phyloP scores from a whole-genome alignment of 2,888 invertebrate species.

The Dicycla oo region DNA sequence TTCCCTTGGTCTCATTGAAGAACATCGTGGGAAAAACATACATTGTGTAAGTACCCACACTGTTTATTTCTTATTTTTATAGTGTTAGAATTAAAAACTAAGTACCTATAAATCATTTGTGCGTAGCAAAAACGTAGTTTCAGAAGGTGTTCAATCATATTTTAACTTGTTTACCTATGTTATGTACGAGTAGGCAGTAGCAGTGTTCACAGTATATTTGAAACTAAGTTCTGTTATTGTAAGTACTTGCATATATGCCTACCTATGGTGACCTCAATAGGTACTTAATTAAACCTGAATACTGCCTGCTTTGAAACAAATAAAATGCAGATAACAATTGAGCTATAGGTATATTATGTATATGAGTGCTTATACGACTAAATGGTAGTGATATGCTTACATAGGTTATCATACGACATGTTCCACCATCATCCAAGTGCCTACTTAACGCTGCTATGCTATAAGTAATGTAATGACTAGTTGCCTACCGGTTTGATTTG shows the following conservation, averaged over 20 bases:
- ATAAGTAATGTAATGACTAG: slow-evolving; percentile 74
- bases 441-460: slow-evolving; percentile 62
- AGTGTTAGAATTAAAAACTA: slow-evolving; percentile 12
- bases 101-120: slow-evolving; percentile 3
- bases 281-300: slow-evolving; percentile 12
- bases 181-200: slow-evolving; percentile 6
- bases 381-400: slow-evolving; percentile 19
- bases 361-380: slow-evolving; percentile 7
- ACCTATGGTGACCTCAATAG: slow-evolving; percentile 7
- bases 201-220: slow-evolving; percentile 17
- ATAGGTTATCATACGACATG: slow-evolving; percentile 42
- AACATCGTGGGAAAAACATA: slow-evolving; percentile 81
- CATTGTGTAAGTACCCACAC: slow-evolving; percentile 75
- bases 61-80: slow-evolving; percentile 56
- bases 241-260: too few relatives aligned
- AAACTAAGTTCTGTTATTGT: not conserved
- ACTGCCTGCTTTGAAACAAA: slow-evolving; percentile 30
- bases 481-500: slow-evolving; percentile 86
- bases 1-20: slow-evolving; percentile 74
- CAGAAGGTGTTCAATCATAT: slow-evolving; percentile 7
- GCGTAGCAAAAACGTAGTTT: slow-evolving; percentile 3
- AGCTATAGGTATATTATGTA: not conserved
- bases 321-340: slow-evolving; percentile 14
- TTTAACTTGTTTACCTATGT: slow-evolving; percentile 16
- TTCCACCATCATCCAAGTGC: slow-evolving; percentile 34